Percentiles rank a stretch among this genome's conserved stretches.
Evolutionary conservation across 2,888 invertebrate genomes (phyloP).

Genomic region (Hypselothyrea guttata): DNA sequence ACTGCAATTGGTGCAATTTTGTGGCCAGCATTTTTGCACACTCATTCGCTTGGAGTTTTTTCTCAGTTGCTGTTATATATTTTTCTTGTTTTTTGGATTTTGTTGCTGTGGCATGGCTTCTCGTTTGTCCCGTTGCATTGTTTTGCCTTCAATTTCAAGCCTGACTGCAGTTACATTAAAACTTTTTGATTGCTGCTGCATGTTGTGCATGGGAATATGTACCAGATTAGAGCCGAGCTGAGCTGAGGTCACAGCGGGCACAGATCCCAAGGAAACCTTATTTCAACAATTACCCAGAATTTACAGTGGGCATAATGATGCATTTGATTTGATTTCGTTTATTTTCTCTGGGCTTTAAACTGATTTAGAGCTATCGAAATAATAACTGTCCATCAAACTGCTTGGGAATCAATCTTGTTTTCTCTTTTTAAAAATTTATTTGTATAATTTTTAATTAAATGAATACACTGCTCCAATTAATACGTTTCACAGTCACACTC

Average conservation of each 20-base stretch:
- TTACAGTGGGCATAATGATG: too few relatives aligned
- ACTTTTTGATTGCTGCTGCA: slow-evolving; percentile 67
- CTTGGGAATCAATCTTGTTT: too few relatives aligned
- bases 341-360: too few relatives aligned
- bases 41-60: slow-evolving; percentile 43
- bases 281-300: too few relatives aligned
- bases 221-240: slow-evolving; percentile 39
- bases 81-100: slow-evolving; percentile 5
- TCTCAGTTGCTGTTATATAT: slow-evolving; percentile 11
- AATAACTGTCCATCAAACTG: too few relatives aligned
- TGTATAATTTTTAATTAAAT: background rate
- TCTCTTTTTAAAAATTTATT: too few relatives aligned
- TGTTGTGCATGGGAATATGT: slow-evolving; percentile 44
- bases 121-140: slow-evolving; percentile 43
- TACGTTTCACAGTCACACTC: too few relatives aligned
- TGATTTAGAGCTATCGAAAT: too few relatives aligned
- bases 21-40: slow-evolving; percentile 64
- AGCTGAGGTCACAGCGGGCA: slow-evolving; percentile 1
- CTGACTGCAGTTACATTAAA: slow-evolving; percentile 68
- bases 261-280: background rate
- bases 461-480: background rate
- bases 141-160: slow-evolving; percentile 65
- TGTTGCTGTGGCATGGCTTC: slow-evolving; percentile 18
- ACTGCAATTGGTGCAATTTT: slow-evolving; percentile 73
- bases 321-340: too few relatives aligned